A percentile compares a stretch with the other conserved stretches of the same genome.
Conservation (phyloP, 2,888 invertebrate species). For the Tipula helvola region DNA sequence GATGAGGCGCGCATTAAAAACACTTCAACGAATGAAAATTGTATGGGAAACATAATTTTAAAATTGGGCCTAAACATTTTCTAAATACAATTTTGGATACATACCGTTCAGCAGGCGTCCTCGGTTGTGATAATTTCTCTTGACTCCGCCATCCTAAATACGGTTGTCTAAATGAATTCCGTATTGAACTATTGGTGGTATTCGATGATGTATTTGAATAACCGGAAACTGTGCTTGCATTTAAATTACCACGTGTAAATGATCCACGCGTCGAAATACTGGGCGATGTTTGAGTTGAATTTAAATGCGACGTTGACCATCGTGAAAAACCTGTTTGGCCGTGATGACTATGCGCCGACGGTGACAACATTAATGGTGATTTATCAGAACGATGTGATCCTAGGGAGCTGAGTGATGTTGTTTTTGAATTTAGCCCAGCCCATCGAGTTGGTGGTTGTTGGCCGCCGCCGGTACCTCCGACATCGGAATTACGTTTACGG, state of each 20-base stretch:
- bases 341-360: conserved; percentile 37
- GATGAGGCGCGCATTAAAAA: neutral
- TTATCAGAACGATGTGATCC: conserved; percentile 40
- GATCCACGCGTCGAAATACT: conserved; percentile 62
- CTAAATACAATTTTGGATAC: conserved; percentile 7
- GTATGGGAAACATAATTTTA: neutral
- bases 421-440: conserved; percentile 66
- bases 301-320: conserved; percentile 64
- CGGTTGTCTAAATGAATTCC: conserved; percentile 65
- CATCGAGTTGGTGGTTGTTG: conserved; percentile 29
- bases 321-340: conserved; percentile 35
- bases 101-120: conserved; percentile 74
- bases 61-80: neutral
- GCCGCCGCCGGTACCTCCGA: conserved; percentile 19
- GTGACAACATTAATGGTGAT: conserved; percentile 34
- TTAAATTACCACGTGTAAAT: conserved; percentile 45
- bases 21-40: neutral
- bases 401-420: conserved; percentile 71
- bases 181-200: conserved; percentile 21
- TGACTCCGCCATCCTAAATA: conserved; percentile 85
- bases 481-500: conserved; percentile 64
- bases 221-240: conserved; percentile 41
- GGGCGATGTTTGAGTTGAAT: conserved; percentile 60
- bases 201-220: conserved; percentile 54
- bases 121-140: conserved; percentile 64